These are phyloP conservation scores for Brachylomia viminalis DNA, from an alignment of 2,888 invertebrate species.

Conservation along the genomic window DNA sequence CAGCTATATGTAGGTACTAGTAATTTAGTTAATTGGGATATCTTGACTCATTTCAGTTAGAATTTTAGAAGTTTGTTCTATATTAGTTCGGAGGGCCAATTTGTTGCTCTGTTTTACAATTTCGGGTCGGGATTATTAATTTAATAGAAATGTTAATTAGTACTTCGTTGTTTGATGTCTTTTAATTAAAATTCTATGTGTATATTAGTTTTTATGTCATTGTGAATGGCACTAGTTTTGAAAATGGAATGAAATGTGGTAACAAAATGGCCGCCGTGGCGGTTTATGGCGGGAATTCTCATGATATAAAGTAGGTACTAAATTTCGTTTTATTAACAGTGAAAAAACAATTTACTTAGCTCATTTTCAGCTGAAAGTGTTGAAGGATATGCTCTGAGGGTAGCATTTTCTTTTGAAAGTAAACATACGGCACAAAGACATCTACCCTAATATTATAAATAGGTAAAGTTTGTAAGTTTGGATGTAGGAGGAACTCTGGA, in stretches of 20 bases:
- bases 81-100: constrained; percentile 39
- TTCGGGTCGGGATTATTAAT: constrained; percentile 33
- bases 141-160: constrained; percentile 45
- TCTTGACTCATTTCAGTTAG: constrained; percentile 28
- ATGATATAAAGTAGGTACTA: background rate
- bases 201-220: constrained; percentile 48
- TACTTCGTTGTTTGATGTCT: constrained; percentile 35
- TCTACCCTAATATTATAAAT: background rate
- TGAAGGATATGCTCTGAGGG: background rate
- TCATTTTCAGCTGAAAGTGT: background rate
- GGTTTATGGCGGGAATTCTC: constrained; percentile 3
- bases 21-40: constrained; percentile 43
- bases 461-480: background rate
- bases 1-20: constrained; percentile 16
- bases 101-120: constrained; percentile 23
- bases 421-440: too few species aligned
- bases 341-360: too few species aligned
- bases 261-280: constrained; percentile 17
- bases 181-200: constrained; percentile 53
- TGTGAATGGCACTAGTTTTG: constrained; percentile 28
- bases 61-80: constrained; percentile 49
- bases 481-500: too few species aligned
- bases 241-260: constrained; percentile 32
- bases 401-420: background rate
- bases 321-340: background rate